phyloP scores from a whole-genome alignment of 2,888 invertebrate species.

The Synergus gifuensis region DNA sequence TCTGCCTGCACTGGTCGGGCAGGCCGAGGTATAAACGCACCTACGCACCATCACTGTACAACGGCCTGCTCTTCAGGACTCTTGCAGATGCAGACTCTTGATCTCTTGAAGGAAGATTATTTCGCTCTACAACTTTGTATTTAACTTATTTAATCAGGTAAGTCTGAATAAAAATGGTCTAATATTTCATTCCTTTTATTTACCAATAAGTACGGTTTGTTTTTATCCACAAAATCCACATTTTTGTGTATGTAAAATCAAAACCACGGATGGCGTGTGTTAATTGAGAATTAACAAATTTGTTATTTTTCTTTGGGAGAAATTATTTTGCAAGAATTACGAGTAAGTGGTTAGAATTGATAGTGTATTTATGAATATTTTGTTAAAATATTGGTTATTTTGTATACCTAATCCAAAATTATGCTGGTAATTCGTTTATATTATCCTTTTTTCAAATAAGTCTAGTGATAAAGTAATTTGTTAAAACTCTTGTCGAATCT shows the following conservation, averaged over 20 bases:
- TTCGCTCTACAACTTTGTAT: neutral
- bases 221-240: neutral
- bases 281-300: neutral
- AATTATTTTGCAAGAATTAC: neutral
- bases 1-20: too few species aligned
- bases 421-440: neutral
- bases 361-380: neutral
- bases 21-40: too few species aligned
- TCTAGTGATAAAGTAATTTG: neutral
- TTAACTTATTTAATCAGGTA: conserved; percentile 35
- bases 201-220: neutral
- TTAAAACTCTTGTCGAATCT: neutral
- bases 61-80: too few species aligned
- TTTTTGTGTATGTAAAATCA: conserved; percentile 7
- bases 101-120: too few species aligned
- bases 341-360: neutral
- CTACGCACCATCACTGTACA: too few species aligned
- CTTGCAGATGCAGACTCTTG: too few species aligned
- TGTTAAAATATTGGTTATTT: neutral
- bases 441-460: neutral
- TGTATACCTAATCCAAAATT: neutral
- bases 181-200: neutral
- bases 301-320: neutral
- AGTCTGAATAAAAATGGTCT: neutral
- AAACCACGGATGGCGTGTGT: neutral